Evolutionary conservation across 2,113 vertebrate species (phyloP).

Genomic region (Cephalopterus ornatus): DNA sequence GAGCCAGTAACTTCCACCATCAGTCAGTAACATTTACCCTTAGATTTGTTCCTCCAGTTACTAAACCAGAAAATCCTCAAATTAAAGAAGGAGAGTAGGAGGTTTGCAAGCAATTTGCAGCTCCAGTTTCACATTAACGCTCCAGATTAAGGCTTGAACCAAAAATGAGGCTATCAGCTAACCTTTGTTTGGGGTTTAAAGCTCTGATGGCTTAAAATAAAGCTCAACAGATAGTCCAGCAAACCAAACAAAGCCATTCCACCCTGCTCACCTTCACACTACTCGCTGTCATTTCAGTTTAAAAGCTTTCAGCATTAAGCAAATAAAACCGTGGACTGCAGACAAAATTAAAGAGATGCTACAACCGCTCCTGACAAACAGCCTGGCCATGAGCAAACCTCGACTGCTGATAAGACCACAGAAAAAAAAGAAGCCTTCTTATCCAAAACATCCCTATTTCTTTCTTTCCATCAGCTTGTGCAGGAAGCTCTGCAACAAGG

Average conservation of each 20-base stretch:
- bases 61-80: constrained; percentile 35
- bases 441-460: background rate
- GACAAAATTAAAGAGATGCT: constrained; percentile 6
- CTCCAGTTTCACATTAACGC: constrained; percentile 8
- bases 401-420: background rate
- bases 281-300: background rate
- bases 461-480: background rate
- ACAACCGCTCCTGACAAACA: background rate
- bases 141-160: constrained; percentile 40
- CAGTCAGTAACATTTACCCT: background rate
- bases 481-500: background rate
- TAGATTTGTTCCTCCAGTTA: background rate
- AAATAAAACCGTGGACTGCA: background rate
- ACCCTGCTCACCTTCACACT: constrained; percentile 18
- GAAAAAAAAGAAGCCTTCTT: background rate
- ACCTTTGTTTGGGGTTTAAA: constrained; percentile 48
- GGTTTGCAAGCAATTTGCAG: constrained; percentile 2
- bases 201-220: constrained; percentile 54
- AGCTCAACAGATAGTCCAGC: constrained; percentile 32
- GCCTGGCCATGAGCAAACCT: background rate
- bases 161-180: constrained; percentile 42
- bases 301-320: background rate
- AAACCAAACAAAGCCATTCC: constrained; percentile 26
- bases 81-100: background rate
- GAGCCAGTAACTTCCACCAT: background rate